Evolutionary conservation across 2,888 invertebrate species (phyloP), one percentile per base, ranked within the genome.

Genomic region (Diarsia rubi): DNA sequence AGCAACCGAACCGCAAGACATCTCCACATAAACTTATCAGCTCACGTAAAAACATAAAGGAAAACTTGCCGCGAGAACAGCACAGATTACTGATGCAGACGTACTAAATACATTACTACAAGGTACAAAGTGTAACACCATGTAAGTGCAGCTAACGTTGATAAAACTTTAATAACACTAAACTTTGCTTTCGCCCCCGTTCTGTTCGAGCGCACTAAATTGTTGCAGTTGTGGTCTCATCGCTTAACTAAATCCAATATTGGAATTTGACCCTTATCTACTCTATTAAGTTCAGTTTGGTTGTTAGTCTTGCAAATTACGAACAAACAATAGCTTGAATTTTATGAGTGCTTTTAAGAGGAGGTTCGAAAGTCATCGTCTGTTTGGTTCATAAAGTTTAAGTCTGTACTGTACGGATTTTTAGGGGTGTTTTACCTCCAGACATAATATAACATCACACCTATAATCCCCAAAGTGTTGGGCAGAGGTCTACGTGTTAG

Each of bases 241-340:
- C 79, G 88, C 87, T 88, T 88, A 90, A 90, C 91, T 91, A 90
- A 91, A 92, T 91, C 90, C 89, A 92, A 93, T 94, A 93, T 91
- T 85, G 85, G 86, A 88, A 86, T 91, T 86, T 88, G 86, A 89
- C 88, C 88, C 86, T 90, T 87, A 88, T 86, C 88, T 87, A 80
- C 82, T 87, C 87, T 88, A 88, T 89, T 90, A 88, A 88, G 82
- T 84, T 87, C 73, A 81, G 86, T 88, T 88, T 80, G 78, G 81
- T 83, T 86, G 84, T 90, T 90, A 86, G 86, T 86, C 83, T 86
- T 89, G 83, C 84, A 85, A 89, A 86, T 89, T 87, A 82, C 74
- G 72, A 79, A 88, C 84, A 83, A 86, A 83, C 86, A 84, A 79
- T 78, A 75, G 75, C 78, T 78, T 73, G 79, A 81, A 80, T 89